Percentiles rank a stretch among this genome's conserved stretches.
phyloP scores from a whole-genome alignment of 37 sponge, comb jelly and placozoan species.

The Halichondria panicea region DNA sequence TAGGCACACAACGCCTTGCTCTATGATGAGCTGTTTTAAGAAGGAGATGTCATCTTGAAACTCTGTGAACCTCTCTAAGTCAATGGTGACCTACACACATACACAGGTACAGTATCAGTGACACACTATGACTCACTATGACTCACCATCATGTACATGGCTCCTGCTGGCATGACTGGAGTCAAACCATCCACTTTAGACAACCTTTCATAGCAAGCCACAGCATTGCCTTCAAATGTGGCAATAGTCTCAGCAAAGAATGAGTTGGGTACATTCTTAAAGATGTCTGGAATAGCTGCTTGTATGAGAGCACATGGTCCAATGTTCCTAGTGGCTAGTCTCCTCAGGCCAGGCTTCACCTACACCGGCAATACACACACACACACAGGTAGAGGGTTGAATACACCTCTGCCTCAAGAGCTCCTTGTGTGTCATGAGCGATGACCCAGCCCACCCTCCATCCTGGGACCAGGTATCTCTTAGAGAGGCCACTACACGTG shows the following conservation, averaged over 20 bases:
- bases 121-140: too few species aligned
- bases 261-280: conserved; percentile 54
- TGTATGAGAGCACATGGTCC: conserved; percentile 86
- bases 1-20: conserved; percentile 73
- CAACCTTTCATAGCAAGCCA: conserved; percentile 35
- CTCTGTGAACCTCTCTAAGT: conserved; percentile 58
- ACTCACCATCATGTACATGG: conserved; percentile 99
- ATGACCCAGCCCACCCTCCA: conserved; percentile 96
- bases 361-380: neutral
- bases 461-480: conserved; percentile 90
- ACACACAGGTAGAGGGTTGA: neutral
- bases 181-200: conserved; percentile 40
- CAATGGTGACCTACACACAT: conserved; percentile 37
- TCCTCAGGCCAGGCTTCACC: conserved; percentile 46
- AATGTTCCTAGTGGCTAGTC: conserved; percentile 60
- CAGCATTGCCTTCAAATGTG: conserved; percentile 51
- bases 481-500: conserved; percentile 71
- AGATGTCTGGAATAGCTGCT: conserved; percentile 74
- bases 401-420: neutral
- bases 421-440: conserved; percentile 70
- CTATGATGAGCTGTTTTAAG: conserved; percentile 62
- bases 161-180: conserved; percentile 85
- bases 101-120: too few species aligned
- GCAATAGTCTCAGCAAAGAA: conserved; percentile 44
- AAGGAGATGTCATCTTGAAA: conserved; percentile 68